Evolutionary conservation across 2,888 invertebrate genomes (phyloP).

Genomic region (Ctenicera cuprea): DNA sequence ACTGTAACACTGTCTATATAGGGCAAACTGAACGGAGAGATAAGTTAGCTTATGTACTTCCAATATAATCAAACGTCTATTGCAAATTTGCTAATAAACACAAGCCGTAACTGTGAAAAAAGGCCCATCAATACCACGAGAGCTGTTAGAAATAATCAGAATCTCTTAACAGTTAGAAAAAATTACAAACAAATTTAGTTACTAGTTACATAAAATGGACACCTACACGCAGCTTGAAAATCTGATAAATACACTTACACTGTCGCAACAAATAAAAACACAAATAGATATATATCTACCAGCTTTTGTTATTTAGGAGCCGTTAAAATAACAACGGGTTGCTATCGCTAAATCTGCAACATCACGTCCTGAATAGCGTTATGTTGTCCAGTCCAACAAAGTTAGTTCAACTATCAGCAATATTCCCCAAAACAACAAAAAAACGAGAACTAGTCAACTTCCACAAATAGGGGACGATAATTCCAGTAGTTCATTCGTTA

Average conservation of each 20-base stretch:
- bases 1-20: not conserved
- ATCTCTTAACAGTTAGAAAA: too few relatives aligned
- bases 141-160: too few relatives aligned
- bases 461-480: not conserved
- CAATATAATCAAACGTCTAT: too few relatives aligned
- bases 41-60: too few relatives aligned
- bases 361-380: constrained; percentile 36
- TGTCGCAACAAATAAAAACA: not conserved
- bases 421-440: not conserved
- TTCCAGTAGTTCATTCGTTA: constrained; percentile 26
- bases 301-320: constrained; percentile 32
- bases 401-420: not conserved
- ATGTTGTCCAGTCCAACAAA: not conserved
- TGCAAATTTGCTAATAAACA: too few relatives aligned
- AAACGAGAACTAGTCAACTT: not conserved
- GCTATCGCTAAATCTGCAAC: constrained; percentile 36
- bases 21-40: not conserved
- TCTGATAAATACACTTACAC: constrained; percentile 14
- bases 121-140: too few relatives aligned
- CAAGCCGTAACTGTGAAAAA: too few relatives aligned
- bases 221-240: not conserved
- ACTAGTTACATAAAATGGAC: not conserved
- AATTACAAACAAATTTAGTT: not conserved
- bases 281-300: constrained; percentile 5
- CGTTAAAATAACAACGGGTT: constrained; percentile 36